phyloP scores from a whole-genome alignment of 1,140 invertebrate species.

The Thrips palmi region DNA sequence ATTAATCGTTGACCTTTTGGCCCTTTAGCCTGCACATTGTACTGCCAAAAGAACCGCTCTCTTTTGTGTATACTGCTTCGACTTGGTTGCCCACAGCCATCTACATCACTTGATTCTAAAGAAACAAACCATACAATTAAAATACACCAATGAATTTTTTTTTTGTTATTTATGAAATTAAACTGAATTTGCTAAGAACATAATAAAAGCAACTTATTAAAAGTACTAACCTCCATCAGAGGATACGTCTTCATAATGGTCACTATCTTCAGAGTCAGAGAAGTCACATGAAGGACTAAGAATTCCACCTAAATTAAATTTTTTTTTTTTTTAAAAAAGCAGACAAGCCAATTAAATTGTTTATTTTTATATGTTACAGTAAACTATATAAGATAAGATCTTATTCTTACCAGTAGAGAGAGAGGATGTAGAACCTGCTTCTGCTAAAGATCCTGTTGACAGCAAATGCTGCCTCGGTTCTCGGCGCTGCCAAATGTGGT shows the following conservation, averaged over 20 bases:
- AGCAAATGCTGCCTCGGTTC: slow-evolving; percentile 69
- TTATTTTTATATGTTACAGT: not conserved
- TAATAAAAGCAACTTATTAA: not conserved
- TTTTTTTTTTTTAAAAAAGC: slow-evolving; percentile 8
- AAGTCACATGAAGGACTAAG: slow-evolving; percentile 63
- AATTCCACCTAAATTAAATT: slow-evolving; percentile 36
- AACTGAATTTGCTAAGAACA: not conserved
- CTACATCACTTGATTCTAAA: slow-evolving; percentile 46
- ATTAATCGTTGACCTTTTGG: slow-evolving; percentile 81
- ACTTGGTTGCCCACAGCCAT: slow-evolving; percentile 28
- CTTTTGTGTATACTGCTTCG: slow-evolving; percentile 36
- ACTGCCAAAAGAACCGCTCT: slow-evolving; percentile 93
- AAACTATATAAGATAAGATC: slow-evolving; percentile 3
- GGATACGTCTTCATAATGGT: slow-evolving; percentile 69
- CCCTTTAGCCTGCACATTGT: slow-evolving; percentile 96
- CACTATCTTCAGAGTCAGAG: slow-evolving; percentile 59
- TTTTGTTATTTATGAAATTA: not conserved
- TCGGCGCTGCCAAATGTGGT: slow-evolving; percentile 64
- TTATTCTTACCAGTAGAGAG: slow-evolving; percentile 47
- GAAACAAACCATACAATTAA: slow-evolving; percentile 10
- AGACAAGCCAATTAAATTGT: slow-evolving; percentile 2
- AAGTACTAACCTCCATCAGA: slow-evolving; percentile 45
- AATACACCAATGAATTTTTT: not conserved
- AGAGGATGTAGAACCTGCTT: slow-evolving; percentile 74
- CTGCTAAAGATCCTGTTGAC: slow-evolving; percentile 68